Base-by-base conservation (phyloP, 92 coral and sea anemone genomes). In the Phenganax stokvisi region DNA sequence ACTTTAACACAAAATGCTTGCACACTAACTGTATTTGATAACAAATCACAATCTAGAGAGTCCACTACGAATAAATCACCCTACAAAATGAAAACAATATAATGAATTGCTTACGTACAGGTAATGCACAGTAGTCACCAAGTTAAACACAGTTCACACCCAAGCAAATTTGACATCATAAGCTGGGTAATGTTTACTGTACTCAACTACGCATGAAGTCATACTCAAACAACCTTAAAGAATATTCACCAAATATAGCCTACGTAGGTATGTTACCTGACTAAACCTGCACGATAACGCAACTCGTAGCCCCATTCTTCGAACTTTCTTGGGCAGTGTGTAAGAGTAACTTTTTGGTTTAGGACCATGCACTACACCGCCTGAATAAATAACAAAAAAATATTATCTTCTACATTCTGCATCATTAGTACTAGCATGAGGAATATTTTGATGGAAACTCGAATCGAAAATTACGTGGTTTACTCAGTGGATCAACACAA, bases 301-400 rank as follows among this genome's bases (percentile, higher is more conserved):
- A n/a, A 92, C 93, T 56, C 98, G 83, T 13, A 94, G 85, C 0
- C 98, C 98, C 98, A 94, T 94, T 86, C 98, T 84, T 66, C 98
- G 82, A 68, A 94, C 97, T 90, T 94, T 94, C 81, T 94, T 94
- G 15, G 98, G 98, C 54, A 94, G 82, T 8, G 90, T 81, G 74
- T 94, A 94, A 47, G 90, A 90, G 83, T 89, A 94, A 74, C 91
- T 89, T 81, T 84, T 94, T 6, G 98, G 98, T 81, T 89, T 90
- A 10, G 98, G 98, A 0, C 98, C 98, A 87, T 94, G 98, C 37
- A 89, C 98, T 11, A 90, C 93, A 56, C 98, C 97, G 87, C 98
- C 98, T 94, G 68, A 12, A 0, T 12, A 61, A 12, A 61, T 5
- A 61, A 61, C n/a, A 61, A 1, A 61, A 61, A 8, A 61, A 12